Evolutionary conservation across 2,797 vertebrate species (phyloP).

Genomic region (Intellagama lesueurii): DNA sequence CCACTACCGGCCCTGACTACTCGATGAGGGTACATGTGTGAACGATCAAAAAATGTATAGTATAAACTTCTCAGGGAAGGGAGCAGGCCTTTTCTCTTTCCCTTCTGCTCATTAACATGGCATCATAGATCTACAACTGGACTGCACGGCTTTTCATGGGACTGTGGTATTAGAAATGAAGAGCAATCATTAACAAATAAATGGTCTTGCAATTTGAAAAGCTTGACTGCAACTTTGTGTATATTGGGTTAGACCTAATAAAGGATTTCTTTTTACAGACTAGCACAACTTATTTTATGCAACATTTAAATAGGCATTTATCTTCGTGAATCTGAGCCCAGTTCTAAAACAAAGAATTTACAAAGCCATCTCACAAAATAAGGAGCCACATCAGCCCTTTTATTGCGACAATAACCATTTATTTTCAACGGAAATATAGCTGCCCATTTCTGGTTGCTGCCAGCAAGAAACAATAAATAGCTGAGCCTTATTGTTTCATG

Average conservation of each 20-base stretch:
- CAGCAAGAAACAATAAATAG: conserved; percentile 32
- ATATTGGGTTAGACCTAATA: not conserved
- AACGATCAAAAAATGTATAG: not conserved
- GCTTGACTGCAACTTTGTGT: not conserved
- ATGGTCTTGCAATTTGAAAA: not conserved
- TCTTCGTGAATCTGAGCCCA: not conserved
- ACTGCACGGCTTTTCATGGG: not conserved
- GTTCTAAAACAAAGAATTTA: conserved; percentile 1
- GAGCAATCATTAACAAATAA: not conserved
- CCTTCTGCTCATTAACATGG: not conserved
- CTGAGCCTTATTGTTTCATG: conserved; percentile 12
- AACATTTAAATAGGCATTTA: not conserved
- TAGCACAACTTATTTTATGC: not conserved
- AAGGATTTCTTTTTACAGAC: not conserved
- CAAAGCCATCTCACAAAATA: conserved; percentile 32
- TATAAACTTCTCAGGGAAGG: not conserved
- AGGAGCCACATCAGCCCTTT: conserved; percentile 15
- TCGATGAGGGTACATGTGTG: not conserved
- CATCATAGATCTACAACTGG: not conserved
- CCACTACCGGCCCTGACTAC: not conserved
- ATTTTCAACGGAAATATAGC: conserved; percentile 17
- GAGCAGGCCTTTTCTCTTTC: not conserved
- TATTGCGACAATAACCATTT: conserved; percentile 6
- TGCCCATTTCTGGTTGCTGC: conserved; percentile 56
- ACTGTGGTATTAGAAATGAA: not conserved